Evolutionary conservation across 2,888 invertebrate genomes (phyloP), one percentile per base, ranked within the genome.

Genomic region (Macrosoma leucophasiata): DNA sequence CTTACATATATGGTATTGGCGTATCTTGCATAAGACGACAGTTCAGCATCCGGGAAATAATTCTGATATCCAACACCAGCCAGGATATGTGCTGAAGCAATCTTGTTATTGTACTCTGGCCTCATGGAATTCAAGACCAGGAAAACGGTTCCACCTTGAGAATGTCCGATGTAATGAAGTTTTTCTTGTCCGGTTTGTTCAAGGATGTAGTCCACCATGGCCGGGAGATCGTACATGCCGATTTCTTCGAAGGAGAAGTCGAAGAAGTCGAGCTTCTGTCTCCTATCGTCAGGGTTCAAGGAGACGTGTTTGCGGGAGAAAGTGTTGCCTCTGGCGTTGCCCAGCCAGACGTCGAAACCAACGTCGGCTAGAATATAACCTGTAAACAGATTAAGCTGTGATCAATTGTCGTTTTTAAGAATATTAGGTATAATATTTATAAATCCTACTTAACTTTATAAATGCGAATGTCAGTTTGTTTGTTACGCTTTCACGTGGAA

Each of bases 341-440:
- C 93, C 57, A 96, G 56, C 95, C 95, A 96, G 0, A 91, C 89
- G 54, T 92, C 91, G 51, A 87, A 91, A 0, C 90, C 90, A 10
- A 73, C 72, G 46, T 91, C 89, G 0, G 88, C 86, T 26, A 91
- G 78, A 58, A 88, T 84, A 74, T 86, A 91, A 49, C 73, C 94
- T 93, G 50, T 0, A 39, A 13, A 21, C 4, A 21, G 21, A 7
- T 17, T 6, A 4, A 17, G 4, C 4, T 17, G 4, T 4, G 17
- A 17, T 17, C 7, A 17, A 17, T 17, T 17, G 7, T 17, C 4
- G 4, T 5, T 17, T 6, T 5, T 17, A 17, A 17, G 7, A 17
- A 7, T 5, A 17, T 17, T 5, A 5, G 4, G 4, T 5, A 17
- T 17, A 17, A 17, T 6, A 17, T 17, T 17, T 17, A 17, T 4